phyloP scores from a whole-genome alignment of 2,113 vertebrate species.

The Phalacrocorax carbo region DNA sequence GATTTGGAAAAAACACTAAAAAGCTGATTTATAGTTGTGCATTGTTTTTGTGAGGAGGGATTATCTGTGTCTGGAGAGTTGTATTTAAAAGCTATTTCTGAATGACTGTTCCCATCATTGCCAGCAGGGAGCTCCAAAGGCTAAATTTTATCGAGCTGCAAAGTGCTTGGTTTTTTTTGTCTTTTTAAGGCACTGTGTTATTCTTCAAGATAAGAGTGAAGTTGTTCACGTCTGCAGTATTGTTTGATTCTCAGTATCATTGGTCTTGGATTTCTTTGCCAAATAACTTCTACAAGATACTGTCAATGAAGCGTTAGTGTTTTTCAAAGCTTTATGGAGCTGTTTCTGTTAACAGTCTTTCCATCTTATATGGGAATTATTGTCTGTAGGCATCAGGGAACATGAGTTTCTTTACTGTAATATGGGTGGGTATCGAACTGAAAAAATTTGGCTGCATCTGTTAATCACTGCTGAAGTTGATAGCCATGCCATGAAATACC shows the following conservation, averaged over 20 bases:
- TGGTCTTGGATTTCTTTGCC: background rate
- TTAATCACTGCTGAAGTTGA: background rate
- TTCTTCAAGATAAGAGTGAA: background rate
- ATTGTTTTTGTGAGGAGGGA: background rate
- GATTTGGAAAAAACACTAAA: background rate
- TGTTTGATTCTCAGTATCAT: background rate
- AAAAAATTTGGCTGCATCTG: background rate
- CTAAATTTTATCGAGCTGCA: background rate
- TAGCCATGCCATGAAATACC: background rate
- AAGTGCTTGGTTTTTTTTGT: background rate
- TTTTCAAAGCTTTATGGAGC: background rate
- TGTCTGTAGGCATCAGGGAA: background rate
- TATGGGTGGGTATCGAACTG: background rate
- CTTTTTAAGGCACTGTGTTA: background rate
- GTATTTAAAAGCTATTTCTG: background rate
- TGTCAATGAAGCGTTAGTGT: background rate
- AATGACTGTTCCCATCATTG: background rate
- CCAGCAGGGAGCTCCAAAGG: constrained; percentile 59
- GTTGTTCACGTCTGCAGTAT: background rate
- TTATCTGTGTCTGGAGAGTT: background rate
- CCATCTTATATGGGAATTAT: background rate
- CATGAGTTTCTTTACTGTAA: background rate
- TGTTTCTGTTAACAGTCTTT: background rate
- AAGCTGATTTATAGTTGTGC: background rate
- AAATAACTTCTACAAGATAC: background rate